phyloP scores from a whole-genome alignment of 2,888 invertebrate genomes.

The Sclerodermus sp. region DNA sequence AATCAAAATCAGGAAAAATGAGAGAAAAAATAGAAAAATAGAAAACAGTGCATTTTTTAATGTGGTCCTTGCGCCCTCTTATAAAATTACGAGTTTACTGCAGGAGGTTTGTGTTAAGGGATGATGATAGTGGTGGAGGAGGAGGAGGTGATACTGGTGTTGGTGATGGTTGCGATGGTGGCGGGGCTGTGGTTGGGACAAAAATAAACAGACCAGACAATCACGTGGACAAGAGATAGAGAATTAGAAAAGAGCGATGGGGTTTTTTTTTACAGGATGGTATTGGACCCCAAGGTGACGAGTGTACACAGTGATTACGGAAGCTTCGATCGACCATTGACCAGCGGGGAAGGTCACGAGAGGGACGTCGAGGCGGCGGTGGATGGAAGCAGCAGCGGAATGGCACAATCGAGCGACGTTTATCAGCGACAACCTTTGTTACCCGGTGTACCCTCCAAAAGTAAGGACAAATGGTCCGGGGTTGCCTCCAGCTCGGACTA shows the following conservation, averaged over 20 bases:
- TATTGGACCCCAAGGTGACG: conserved; percentile 66
- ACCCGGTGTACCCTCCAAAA: conserved; percentile 57
- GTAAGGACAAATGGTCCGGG: conserved; percentile 60
- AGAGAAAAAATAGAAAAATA: too few relatives aligned
- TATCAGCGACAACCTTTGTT: conserved; percentile 66
- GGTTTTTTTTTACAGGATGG: conserved; percentile 61
- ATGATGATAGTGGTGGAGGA: too few relatives aligned
- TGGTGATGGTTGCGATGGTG: too few relatives aligned
- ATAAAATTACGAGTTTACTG: too few relatives aligned
- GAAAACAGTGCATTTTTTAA: too few relatives aligned
- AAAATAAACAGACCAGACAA: too few relatives aligned
- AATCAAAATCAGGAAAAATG: too few relatives aligned
- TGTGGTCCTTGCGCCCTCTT: too few relatives aligned
- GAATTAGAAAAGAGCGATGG: neutral
- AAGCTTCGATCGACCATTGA: conserved; percentile 61
- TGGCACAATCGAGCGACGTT: conserved; percentile 60
- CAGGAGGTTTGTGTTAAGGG: too few relatives aligned
- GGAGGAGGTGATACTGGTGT: too few relatives aligned
- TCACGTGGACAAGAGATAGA: too few relatives aligned
- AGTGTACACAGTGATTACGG: conserved; percentile 64
- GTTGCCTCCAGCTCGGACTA: conserved; percentile 56
- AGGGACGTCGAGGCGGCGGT: conserved; percentile 56
- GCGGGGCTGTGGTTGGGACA: too few relatives aligned
- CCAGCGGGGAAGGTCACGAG: conserved; percentile 45
- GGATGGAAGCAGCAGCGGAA: conserved; percentile 54